Percentiles rank a stretch among this genome's conserved stretches.
phyloP scores from a whole-genome alignment of 2,797 vertebrate species.

The Brachymystax lenok region DNA sequence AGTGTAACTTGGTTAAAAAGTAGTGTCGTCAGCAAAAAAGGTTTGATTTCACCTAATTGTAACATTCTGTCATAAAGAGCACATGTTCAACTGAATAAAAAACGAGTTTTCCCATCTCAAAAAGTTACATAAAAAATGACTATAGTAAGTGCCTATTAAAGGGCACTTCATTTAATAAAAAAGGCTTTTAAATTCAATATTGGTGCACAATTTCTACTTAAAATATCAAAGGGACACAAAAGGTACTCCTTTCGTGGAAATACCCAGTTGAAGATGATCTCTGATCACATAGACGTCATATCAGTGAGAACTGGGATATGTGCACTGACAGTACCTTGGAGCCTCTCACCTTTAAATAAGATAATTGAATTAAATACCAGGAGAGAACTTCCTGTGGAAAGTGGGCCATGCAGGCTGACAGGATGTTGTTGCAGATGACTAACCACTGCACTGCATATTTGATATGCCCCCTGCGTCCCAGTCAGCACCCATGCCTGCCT shows the following conservation, averaged over 20 bases:
- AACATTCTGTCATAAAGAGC: too few relatives aligned
- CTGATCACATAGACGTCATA: neutral
- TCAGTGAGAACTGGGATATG: neutral
- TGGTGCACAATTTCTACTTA: too few relatives aligned
- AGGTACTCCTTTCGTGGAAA: neutral
- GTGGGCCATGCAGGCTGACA: constrained; percentile 44
- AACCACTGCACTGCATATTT: constrained; percentile 31
- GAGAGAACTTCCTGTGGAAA: constrained; percentile 20
- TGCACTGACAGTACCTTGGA: neutral
- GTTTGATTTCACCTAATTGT: too few relatives aligned
- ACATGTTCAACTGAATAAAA: too few relatives aligned
- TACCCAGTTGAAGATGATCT: neutral
- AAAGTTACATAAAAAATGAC: too few relatives aligned
- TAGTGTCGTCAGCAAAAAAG: too few relatives aligned
- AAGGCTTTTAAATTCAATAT: too few relatives aligned
- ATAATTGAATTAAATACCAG: neutral
- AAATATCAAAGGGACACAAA: too few relatives aligned
- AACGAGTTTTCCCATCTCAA: too few relatives aligned
- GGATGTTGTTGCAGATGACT: constrained; percentile 30
- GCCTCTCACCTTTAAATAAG: neutral
- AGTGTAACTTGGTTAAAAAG: too few relatives aligned
- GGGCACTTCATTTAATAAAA: too few relatives aligned
- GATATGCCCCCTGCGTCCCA: neutral
- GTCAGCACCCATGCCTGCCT: constrained; percentile 1
- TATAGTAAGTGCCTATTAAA: too few relatives aligned